Base-by-base conservation (phyloP, 1,140 invertebrate genomes). In the silkworm (Bombyx mori) region DNA sequence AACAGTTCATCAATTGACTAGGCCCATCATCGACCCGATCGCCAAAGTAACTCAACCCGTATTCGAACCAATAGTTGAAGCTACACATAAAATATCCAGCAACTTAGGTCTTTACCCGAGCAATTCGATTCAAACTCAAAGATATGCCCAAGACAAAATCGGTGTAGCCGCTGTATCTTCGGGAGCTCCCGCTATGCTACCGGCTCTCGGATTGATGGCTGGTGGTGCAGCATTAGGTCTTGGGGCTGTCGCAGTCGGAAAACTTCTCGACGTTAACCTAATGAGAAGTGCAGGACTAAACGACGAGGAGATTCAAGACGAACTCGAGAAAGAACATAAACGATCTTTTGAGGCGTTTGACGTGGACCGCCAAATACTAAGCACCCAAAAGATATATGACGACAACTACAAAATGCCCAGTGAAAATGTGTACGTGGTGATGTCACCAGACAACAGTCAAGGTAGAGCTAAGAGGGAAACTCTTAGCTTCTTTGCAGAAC, bases 141-240 rank as follows among this genome's bases (percentile, higher is more conserved):
- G 72, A 68, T 85, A 88, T 47, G 90, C 92, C 5, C 90, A 93
- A 75, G 91, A 95, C 65, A 94, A 93, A 71, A 88, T 94, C n/a
- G 93, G 92, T 1, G 88, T 91, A 7, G 89, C 91, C 0, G 88
- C 84, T 6, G 79, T 77, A 35, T 88, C 88, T 8, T 81, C 86
- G 0, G 89, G 89, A 3, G 80, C 86, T 0, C 90, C 91, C 0
- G 91, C 92, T 0, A 87, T 94, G 55, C 84, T 94, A n/a, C 93
- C 93, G 26, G 93, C 93, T 6, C 77, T 94, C 12, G 93, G 93
- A 8, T 81, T 94, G 1, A 92, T 95, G 59, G 94, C 93, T 18
- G 93, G 94, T 1, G 94, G 94, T 4, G 93, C 94, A 9, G 93
- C 94, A 7, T 84, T 95, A 6, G 93, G 94, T 1, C 88, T 95